Percentiles rank a stretch among this genome's conserved stretches.
These are phyloP conservation scores for Apostichopus parvimensis DNA, from an alignment of 35 echinoderm and acorn worm genomes.

Conservation along the genomic window DNA sequence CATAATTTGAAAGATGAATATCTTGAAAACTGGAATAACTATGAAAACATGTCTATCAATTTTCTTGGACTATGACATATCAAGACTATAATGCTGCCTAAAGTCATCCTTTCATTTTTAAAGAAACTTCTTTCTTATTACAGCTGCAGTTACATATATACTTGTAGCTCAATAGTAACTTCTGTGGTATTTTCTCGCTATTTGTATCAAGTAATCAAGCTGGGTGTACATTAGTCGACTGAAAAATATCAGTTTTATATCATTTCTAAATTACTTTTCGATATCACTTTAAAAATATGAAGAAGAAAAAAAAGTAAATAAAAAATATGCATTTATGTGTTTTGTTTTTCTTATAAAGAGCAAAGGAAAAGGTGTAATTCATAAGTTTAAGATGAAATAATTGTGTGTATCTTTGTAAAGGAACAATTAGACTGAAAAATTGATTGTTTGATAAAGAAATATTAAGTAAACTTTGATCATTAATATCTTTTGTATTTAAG, in stretches of 20 bases:
- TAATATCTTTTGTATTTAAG: not conserved
- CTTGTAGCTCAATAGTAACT: not conserved
- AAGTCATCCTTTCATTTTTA: too few relatives aligned
- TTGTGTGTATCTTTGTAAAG: not conserved
- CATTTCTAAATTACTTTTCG: not conserved
- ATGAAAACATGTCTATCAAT: too few relatives aligned
- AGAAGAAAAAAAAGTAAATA: not conserved
- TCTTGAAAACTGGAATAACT: too few relatives aligned
- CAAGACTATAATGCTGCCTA: too few relatives aligned
- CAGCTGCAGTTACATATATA: not conserved
- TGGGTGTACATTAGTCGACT: not conserved
- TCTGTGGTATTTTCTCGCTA: not conserved
- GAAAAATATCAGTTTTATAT: not conserved
- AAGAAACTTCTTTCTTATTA: too few relatives aligned
- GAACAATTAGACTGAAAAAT: not conserved
- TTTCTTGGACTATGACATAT: too few relatives aligned
- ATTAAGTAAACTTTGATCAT: constrained; percentile 1
- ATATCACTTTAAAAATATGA: too few relatives aligned
- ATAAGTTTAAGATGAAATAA: not conserved
- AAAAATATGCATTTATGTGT: not conserved
- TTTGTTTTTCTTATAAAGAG: not conserved
- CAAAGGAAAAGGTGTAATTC: too few relatives aligned
- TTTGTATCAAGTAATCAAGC: not conserved
- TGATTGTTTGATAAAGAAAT: not conserved
- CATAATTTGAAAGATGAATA: too few relatives aligned